Percentiles rank a stretch among this genome's conserved stretches.
Evolutionary conservation across 2,113 vertebrate genomes (phyloP).

Genomic region (Lota lota): DNA sequence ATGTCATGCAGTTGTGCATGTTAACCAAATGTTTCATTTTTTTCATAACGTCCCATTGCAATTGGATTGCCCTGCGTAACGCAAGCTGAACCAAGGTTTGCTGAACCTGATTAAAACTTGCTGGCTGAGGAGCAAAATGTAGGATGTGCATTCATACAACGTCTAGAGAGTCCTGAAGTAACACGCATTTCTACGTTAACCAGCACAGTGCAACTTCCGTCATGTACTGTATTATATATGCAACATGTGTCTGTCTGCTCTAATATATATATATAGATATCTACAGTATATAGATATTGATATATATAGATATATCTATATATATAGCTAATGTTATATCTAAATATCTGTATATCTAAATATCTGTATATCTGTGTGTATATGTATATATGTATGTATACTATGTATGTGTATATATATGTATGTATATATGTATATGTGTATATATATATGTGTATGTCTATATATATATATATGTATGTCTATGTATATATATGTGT

Average conservation of each 20-base stretch:
- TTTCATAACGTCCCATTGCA: slow-evolving; percentile 57
- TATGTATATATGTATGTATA: too few relatives aligned
- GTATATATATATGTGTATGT: too few relatives aligned
- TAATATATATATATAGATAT: slow-evolving; percentile 48
- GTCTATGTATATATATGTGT: too few relatives aligned
- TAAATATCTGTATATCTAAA: slow-evolving; percentile 33
- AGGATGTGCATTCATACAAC: slow-evolving; percentile 72
- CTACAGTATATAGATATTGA: slow-evolving; percentile 66
- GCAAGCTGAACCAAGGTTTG: slow-evolving; percentile 76
- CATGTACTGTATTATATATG: slow-evolving; percentile 93
- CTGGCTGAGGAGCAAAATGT: slow-evolving; percentile 84
- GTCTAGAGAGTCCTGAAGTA: slow-evolving; percentile 78
- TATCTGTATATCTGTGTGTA: too few relatives aligned
- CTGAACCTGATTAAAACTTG: slow-evolving; percentile 89
- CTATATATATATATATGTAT: too few relatives aligned
- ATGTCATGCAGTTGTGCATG: slow-evolving; percentile 8
- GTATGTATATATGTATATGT: too few relatives aligned
- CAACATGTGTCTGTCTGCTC: slow-evolving; percentile 77
- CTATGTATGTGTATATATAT: background rate
- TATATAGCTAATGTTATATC: slow-evolving; percentile 33
- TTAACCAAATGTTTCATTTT: slow-evolving; percentile 55
- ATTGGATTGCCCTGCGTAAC: slow-evolving; percentile 69
- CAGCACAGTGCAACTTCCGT: slow-evolving; percentile 82
- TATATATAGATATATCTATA: slow-evolving; percentile 67
- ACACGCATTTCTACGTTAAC: slow-evolving; percentile 81